Evolutionary conservation across 2,797 vertebrate genomes (phyloP).

Genomic region (Phataginus tricuspis): DNA sequence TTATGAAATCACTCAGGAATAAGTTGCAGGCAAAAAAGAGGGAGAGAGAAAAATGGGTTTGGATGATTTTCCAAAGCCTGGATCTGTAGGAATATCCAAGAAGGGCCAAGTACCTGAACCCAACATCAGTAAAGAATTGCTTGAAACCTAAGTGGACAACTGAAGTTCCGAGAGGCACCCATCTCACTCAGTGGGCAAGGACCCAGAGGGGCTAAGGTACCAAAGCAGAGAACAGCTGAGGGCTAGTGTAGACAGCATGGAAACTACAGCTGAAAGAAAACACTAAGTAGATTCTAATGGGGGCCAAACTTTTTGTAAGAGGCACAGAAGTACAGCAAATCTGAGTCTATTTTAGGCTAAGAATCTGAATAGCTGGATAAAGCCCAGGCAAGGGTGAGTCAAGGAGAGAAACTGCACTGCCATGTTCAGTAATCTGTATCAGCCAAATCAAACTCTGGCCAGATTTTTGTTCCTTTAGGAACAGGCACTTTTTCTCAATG

Average conservation of each 20-base stretch:
- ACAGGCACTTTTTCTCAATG: not conserved
- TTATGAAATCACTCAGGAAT: slow-evolving; percentile 39
- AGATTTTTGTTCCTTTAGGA: not conserved
- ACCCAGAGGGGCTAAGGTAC: not conserved
- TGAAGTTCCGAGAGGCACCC: not conserved
- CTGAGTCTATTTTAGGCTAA: not conserved
- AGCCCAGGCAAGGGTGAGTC: not conserved
- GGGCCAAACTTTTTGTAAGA: not conserved
- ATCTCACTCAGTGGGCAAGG: not conserved
- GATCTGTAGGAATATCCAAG: not conserved
- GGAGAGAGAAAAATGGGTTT: not conserved
- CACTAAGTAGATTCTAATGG: not conserved
- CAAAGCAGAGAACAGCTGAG: not conserved
- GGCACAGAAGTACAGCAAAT: not conserved
- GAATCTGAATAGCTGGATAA: not conserved
- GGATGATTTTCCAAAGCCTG: not conserved
- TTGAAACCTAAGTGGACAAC: not conserved
- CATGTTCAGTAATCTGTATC: not conserved
- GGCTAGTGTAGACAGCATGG: not conserved
- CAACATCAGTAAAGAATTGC: not conserved
- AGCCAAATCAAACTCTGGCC: not conserved
- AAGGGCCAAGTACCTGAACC: not conserved
- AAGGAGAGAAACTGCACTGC: not conserved
- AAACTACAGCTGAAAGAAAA: not conserved
- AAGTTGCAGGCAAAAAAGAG: not conserved